Evolutionary conservation across 1,140 invertebrate species (phyloP).

Genomic region (Ditylenchus dipsaci): DNA sequence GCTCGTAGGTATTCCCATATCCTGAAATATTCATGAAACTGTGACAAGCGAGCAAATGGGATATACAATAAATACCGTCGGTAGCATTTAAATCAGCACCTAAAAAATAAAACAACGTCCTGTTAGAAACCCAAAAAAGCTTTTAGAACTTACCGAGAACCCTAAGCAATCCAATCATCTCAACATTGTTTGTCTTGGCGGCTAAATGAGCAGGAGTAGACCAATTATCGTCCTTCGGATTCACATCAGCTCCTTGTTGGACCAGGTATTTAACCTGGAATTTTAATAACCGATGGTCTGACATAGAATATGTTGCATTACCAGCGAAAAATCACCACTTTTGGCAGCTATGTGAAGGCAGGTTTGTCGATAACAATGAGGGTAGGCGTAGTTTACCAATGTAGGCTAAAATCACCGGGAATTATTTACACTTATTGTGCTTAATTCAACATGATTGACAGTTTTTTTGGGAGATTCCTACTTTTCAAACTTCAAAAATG

Average conservation of each 20-base stretch:
- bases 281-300: too few relatives aligned
- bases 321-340: background rate
- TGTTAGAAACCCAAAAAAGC: background rate
- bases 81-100: background rate
- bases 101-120: background rate
- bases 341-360: background rate
- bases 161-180: background rate
- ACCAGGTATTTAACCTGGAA: background rate
- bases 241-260: background rate
- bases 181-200: background rate
- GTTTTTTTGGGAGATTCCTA: too few relatives aligned
- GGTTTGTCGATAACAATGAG: background rate
- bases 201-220: background rate
- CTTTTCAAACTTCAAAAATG: background rate
- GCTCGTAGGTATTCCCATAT: background rate
- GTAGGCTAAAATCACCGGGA: background rate
- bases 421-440: too few relatives aligned
- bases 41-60: too few relatives aligned
- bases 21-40: background rate
- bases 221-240: background rate
- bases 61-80: background rate
- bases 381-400: background rate
- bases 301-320: background rate
- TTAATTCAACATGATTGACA: too few relatives aligned
- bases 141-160: background rate